Percentiles rank a stretch among this genome's conserved stretches.
Evolutionary conservation across 2,113 vertebrate genomes (phyloP).

Genomic region (Cichladusa arquata): DNA sequence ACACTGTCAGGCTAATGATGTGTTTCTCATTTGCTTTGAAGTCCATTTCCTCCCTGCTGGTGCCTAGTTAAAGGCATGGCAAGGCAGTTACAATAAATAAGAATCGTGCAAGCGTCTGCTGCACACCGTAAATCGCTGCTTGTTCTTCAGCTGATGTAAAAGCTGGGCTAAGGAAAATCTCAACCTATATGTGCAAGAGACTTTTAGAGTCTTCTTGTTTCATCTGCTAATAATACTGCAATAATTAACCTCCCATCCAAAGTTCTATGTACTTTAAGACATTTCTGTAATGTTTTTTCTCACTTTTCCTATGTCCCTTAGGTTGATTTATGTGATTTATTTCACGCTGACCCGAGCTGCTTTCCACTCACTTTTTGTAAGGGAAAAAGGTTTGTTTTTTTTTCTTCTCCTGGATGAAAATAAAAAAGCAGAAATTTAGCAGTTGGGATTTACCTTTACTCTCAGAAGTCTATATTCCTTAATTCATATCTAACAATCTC

Average conservation of each 20-base stretch:
- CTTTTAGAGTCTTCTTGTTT: neutral
- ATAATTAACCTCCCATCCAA: neutral
- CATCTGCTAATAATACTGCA: neutral
- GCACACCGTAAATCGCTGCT: neutral
- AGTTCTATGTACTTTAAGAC: neutral
- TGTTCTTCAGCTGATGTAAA: neutral
- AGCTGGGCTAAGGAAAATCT: neutral
- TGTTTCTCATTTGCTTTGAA: conserved; percentile 20
- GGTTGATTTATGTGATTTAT: neutral
- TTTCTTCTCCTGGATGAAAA: neutral
- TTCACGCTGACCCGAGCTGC: neutral
- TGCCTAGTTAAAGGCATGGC: neutral
- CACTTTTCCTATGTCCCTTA: neutral
- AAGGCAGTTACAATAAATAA: conserved; percentile 16
- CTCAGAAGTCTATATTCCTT: neutral
- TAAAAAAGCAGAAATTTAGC: neutral
- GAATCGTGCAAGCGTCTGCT: neutral
- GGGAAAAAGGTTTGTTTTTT: neutral
- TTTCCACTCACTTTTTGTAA: neutral
- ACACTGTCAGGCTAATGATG: conserved; percentile 9
- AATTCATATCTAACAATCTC: neutral
- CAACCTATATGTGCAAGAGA: neutral
- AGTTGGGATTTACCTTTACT: neutral
- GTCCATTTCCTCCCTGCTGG: conserved; percentile 13
- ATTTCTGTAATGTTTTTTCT: neutral